These are phyloP conservation scores for Coptodon bakossiorum DNA, from an alignment of 2,113 vertebrate genomes.

Conservation along the genomic window DNA sequence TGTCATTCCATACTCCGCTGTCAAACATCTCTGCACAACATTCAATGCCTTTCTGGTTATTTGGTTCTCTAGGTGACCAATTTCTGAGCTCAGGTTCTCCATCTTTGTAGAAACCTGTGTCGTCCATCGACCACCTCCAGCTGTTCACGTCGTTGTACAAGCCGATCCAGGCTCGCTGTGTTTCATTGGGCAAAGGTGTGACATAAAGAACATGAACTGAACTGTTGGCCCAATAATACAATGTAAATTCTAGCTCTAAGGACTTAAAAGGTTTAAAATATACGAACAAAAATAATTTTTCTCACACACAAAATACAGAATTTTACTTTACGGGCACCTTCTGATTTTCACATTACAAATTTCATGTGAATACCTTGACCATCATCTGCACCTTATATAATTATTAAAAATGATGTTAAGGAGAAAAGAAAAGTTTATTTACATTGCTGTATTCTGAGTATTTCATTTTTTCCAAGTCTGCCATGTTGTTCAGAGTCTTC, in stretches of 20 bases:
- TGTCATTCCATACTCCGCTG: neutral
- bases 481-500: neutral
- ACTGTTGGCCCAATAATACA: neutral
- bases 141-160: neutral
- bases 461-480: neutral
- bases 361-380: fast-evolving
- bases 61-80: neutral
- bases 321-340: neutral
- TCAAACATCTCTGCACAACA: neutral
- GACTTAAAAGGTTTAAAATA: neutral
- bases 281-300: fast-evolving
- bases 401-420: neutral
- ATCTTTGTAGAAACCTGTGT: neutral
- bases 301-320: neutral
- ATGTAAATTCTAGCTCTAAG: fast-evolving
- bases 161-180: neutral
- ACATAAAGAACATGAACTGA: neutral
- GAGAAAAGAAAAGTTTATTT: neutral
- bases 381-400: neutral
- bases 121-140: neutral
- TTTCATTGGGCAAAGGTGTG: neutral
- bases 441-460: neutral
- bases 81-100: neutral
- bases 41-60: fast-evolving
- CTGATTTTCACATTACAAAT: neutral